phyloP scores from a whole-genome alignment of 2,888 invertebrate genomes.

The Drosophila monieri region DNA sequence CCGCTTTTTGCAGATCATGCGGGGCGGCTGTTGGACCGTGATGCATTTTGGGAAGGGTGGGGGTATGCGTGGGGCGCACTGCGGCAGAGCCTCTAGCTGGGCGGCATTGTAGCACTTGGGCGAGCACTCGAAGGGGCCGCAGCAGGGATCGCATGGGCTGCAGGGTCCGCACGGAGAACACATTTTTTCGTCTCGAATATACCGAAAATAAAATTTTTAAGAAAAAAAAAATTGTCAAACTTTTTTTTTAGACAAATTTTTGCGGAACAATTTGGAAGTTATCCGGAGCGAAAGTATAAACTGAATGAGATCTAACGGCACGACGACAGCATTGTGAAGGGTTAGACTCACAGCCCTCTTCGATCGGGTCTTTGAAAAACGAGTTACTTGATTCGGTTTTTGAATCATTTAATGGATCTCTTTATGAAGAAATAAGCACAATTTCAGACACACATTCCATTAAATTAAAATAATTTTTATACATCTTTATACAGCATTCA shows the following conservation, averaged over 20 bases:
- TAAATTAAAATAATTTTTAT: no score
- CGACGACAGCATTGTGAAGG: conserved; percentile 23
- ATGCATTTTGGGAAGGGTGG: conserved; percentile 80
- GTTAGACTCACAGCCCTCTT: conserved; percentile 1
- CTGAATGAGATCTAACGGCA: conserved; percentile 29
- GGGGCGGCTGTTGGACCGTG: conserved; percentile 81
- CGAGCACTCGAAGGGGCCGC: conserved; percentile 79
- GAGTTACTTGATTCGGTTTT: conserved; percentile 4
- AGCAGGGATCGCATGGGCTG: conserved; percentile 80
- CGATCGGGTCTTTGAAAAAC: conserved; percentile 3
- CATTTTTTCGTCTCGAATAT: conserved; percentile 53
- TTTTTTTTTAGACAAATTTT: conserved; percentile 45
- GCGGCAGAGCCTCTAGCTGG: conserved; percentile 80
- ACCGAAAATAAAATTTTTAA: conserved; percentile 17
- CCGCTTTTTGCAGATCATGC: conserved; percentile 80
- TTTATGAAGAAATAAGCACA: not conserved
- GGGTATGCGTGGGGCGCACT: conserved; percentile 80
- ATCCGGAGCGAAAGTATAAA: conserved; percentile 47
- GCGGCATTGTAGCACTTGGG: conserved; percentile 81
- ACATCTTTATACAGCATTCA: no score
- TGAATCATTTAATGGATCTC: not conserved
- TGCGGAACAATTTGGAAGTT: conserved; percentile 61
- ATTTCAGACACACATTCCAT: no score
- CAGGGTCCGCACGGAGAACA: conserved; percentile 73
- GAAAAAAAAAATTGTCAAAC: conserved; percentile 32